Base-by-base conservation (phyloP, 1,140 invertebrate species). In the Drosophila teissieri region DNA sequence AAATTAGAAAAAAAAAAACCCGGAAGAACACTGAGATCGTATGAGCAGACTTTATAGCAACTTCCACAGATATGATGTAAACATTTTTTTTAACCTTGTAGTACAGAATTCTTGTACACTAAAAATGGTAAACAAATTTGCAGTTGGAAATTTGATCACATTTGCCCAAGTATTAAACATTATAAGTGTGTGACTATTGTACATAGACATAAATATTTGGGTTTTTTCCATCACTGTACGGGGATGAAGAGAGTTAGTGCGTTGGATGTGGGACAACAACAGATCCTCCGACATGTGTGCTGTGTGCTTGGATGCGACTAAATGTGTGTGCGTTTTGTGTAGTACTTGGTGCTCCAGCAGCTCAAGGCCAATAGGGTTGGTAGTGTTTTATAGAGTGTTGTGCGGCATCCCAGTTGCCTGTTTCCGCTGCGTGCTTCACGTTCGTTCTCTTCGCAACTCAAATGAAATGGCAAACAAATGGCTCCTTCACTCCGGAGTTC, bases 381-480 rank as follows among this genome's bases (percentile, higher is more conserved):
- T 53, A 58, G 19, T 36, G 54, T 48, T 37, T 46, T 11, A 36
- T 45, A 34, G 44, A 24, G 40, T 44, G 42, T 52, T 27, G 24
- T 56, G 67, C 56, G 67, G n/a, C 46, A 39, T 64, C 36, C 54
- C 37, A 45, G 48, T 22, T 42, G 34, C 40, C 11, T 55, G 22
- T 15, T 31, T 15, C 19, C 42, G 31, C 42, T 51, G 55, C 73
- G 74, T 77, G 74, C 74, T 78, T 78, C 74, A 78, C 74, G 73
- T 78, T 77, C 56, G 63, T 51, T 77, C 36, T 36, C 34, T 61
- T 46, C 34, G 70, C 27, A 40, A 48, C 19, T 45, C 14, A 60
- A 46, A 63, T 39, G 51, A 46, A 37, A 70, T 48, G 64, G 22
- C 45, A 51, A 67, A 31, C 60, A 65, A 49, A 65, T 37, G 12